Percentiles rank a stretch among this genome's conserved stretches.
Evolutionary conservation across 2,797 vertebrate species (phyloP).

Genomic region (Urosaurus nigricauda): DNA sequence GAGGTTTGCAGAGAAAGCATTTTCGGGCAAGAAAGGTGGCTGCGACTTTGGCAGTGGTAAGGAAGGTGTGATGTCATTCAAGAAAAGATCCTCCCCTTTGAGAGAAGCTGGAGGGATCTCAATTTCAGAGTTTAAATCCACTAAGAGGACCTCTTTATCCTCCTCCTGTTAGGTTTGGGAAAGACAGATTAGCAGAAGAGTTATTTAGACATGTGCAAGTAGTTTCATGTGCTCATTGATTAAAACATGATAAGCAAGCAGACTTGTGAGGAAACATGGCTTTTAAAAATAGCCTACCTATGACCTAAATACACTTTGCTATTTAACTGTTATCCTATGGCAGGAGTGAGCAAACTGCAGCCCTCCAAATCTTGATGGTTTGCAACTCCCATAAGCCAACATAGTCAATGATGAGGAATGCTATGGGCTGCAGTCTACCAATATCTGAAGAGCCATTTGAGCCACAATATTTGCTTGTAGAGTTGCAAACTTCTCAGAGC

Average conservation of each 20-base stretch:
- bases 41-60: slow-evolving; percentile 83
- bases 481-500: not conserved
- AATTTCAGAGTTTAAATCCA: slow-evolving; percentile 96
- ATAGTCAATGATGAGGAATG: too few species aligned
- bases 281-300: not conserved
- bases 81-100: slow-evolving; percentile 88
- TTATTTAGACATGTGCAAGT: slow-evolving; percentile 18
- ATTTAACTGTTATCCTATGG: not conserved
- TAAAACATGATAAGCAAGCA: slow-evolving; percentile 38
- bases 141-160: slow-evolving; percentile 94
- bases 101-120: slow-evolving; percentile 93
- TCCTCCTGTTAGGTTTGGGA: slow-evolving; percentile 88
- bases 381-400: too few species aligned
- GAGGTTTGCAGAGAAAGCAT: slow-evolving; percentile 85
- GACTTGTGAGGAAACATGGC: slow-evolving; percentile 1
- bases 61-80: slow-evolving; percentile 81
- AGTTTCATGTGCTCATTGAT: slow-evolving; percentile 22
- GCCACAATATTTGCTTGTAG: not conserved
- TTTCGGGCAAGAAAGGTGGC: slow-evolving; percentile 82
- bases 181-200: slow-evolving; percentile 72
- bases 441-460: too few species aligned
- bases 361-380: too few species aligned
- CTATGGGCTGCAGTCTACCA: too few species aligned
- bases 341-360: too few species aligned
- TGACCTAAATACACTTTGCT: not conserved